Evolutionary conservation across 2,113 vertebrate species (phyloP).

Genomic region (Promerops cafer): DNA sequence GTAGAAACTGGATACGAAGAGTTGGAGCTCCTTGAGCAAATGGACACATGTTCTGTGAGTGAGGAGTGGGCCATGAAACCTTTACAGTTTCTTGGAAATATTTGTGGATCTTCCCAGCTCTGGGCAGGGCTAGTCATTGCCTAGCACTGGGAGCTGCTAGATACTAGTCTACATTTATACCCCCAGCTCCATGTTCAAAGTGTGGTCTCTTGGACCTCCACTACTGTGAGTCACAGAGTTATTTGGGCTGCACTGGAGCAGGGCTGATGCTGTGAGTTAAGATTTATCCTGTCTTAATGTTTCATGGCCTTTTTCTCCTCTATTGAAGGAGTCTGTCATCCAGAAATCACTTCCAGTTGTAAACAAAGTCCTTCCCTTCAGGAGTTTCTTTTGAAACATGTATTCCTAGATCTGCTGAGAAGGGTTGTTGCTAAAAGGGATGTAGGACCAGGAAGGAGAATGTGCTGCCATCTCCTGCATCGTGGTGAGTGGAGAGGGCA

Average conservation of each 20-base stretch:
- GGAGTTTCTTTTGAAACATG: neutral
- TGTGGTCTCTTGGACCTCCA: neutral
- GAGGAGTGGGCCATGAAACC: neutral
- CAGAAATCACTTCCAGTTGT: neutral
- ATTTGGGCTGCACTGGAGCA: neutral
- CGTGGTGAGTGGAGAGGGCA: accelerated
- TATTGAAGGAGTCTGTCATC: neutral
- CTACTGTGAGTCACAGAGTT: neutral
- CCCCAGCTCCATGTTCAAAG: neutral
- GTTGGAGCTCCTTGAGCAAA: neutral
- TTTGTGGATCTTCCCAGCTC: neutral
- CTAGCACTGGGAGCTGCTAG: neutral
- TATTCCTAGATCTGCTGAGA: neutral
- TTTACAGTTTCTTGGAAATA: neutral
- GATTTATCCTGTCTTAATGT: neutral
- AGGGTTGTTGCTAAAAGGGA: neutral
- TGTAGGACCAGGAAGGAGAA: neutral
- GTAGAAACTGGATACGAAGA: neutral
- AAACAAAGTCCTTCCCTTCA: neutral
- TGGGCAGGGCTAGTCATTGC: neutral
- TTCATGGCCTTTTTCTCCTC: neutral
- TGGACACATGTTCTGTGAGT: neutral
- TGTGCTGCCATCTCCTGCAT: neutral
- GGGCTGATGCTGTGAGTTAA: neutral
- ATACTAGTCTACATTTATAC: neutral